Base-by-base conservation (phyloP, 1,140 invertebrate species). In the Eumaeus atala region DNA sequence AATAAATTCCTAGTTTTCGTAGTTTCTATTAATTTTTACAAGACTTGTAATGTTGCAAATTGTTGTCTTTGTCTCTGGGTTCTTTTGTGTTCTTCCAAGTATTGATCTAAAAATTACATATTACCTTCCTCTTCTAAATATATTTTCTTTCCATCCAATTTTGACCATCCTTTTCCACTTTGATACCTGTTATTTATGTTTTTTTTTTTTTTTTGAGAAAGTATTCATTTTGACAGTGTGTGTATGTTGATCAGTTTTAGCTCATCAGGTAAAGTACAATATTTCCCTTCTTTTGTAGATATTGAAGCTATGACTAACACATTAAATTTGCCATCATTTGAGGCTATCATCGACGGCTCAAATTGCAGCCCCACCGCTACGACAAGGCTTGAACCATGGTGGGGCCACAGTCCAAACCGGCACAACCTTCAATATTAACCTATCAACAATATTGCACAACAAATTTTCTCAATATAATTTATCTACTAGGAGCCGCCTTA, bases 101-200 rank as follows among this genome's bases (percentile, higher is more conserved):
- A 61, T 58, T 64, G 58, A 58, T 64, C 53, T 35, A 54, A 48
- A 64, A 64, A 61, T 55, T 64, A 55, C 11, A 64, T 55, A 58
- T 64, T 64, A 57, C 47, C 57, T 56, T 61, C 58, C 28, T 65
- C 53, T 56, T 65, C 59, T 40, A 61, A 52, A 18, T 61, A 65
- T 36, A 47, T 57, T 54, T 59, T 58, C 51, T 59, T n/a, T 51
- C 56, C 54, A 59, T 59, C 47, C 34, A 65, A 55, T 52, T 53
- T 56, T 62, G 61, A 53, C 58, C 62, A 64, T 52, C 61, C 58
- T 56, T 58, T 64, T 54, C 62, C 58, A 53, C 40, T 61, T 58
- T 64, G 58, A 56, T 61, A 21, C n/a, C n/a, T n/a, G n/a, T n/a
- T 50, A 55, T 61, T 60, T 61, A 49, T 61, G 48, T 35, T 48